Base-by-base conservation (phyloP, 2,888 invertebrate genomes). In the Plagodis pulveraria region DNA sequence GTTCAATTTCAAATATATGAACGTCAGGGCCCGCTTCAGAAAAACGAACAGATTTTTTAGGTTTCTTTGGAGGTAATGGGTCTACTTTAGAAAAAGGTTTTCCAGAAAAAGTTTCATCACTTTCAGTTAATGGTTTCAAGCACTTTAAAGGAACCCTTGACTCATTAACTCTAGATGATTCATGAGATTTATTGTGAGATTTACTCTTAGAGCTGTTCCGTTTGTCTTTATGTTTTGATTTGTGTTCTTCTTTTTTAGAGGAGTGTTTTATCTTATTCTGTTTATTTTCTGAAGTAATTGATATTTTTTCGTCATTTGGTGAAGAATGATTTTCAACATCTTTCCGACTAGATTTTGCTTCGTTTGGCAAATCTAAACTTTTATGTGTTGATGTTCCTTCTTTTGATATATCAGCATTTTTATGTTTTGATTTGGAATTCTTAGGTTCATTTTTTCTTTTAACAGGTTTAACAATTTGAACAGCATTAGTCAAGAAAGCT, bases 401-500 rank as follows among this genome's bases (percentile, higher is more conserved):
- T 40, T 40, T 40, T 10, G 10, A 5, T 1, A 40, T 10, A 40
- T 40, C 40, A 40, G 10, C 40, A 36, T 34, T 62, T 50, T 63
- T 58, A 6, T 62, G 50, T 70, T 72, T 73, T 35, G 54, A 45
- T 58, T 71, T 74, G 8, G 49, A 38, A 40, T 56, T 48, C 58
- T 67, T 70, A 50, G 45, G 46, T 57, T 67, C 70, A 50, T 70
- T 71, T 61, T 79, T 84, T 71, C 73, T 76, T 58, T 81, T 80
- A 34, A 72, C 80, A 56, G 83, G 78, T 69, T 83, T 81, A 1
- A 79, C 76, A 59, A 75, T 66, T 69, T 80, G 70, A 41, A 69
- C 71, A 43, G 71, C 56, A 71, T 89, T 86, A 22, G 85, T 86
- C 47, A 95, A 81, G 72, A 94, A 94, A 42, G 93, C 94, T 0